Percentiles rank a stretch among this genome's conserved stretches.
These are phyloP conservation scores for Alces alces DNA, from an alignment of 2,113 vertebrate species.

Conservation along the genomic window DNA sequence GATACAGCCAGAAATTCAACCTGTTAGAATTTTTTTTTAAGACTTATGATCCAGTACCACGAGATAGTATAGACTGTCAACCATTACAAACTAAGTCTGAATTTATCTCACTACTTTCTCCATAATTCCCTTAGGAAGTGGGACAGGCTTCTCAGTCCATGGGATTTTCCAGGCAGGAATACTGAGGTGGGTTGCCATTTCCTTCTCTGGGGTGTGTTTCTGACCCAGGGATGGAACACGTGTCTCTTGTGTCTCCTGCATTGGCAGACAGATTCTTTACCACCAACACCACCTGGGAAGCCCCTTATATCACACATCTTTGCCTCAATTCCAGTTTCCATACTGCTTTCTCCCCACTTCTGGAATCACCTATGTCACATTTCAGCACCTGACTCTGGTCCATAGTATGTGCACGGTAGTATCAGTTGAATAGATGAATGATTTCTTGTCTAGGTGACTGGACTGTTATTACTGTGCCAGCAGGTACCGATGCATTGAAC, in stretches of 20 bases:
- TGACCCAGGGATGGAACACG: background rate
- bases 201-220: background rate
- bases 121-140: background rate
- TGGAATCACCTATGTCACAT: background rate
- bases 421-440: background rate
- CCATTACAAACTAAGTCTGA: background rate
- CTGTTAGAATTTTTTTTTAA: background rate
- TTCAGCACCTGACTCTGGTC: background rate
- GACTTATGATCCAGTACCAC: background rate
- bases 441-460: background rate
- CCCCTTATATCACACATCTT: background rate
- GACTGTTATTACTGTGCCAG: background rate
- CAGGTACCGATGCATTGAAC: background rate
- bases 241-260: background rate
- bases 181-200: background rate
- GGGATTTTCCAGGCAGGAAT: background rate
- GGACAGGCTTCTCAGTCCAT: background rate
- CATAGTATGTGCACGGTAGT: background rate
- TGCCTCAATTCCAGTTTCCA: background rate
- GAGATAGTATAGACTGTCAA: background rate
- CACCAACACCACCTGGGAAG: background rate
- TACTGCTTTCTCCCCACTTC: background rate
- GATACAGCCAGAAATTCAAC: background rate
- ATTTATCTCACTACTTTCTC: background rate
- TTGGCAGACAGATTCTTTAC: background rate